Conservation (phyloP, 2,113 vertebrate genomes). For the Thalassoma bifasciatum region DNA sequence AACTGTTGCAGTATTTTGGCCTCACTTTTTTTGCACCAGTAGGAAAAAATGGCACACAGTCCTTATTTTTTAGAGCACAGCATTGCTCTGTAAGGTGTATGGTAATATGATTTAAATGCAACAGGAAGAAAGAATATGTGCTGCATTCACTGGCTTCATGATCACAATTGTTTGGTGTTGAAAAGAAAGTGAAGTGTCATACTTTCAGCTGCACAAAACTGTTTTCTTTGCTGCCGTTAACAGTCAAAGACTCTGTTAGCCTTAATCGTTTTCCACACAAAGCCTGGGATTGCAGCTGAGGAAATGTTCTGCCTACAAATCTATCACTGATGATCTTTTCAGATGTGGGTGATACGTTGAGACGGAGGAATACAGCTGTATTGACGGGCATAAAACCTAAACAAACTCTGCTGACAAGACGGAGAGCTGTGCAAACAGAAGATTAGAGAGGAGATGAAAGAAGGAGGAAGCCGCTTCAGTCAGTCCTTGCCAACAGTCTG, state of each 20-base stretch:
- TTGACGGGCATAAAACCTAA: slow-evolving; percentile 78
- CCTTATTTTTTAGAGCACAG: background rate
- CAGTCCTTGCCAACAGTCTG: slow-evolving; percentile 57
- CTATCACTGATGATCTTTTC: slow-evolving; percentile 74
- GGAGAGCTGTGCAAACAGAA: slow-evolving; percentile 83
- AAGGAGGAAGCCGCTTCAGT: slow-evolving; percentile 66
- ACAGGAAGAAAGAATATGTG: rapidly evolving
- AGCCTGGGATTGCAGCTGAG: slow-evolving; percentile 56
- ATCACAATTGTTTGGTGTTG: slow-evolving; percentile 22
- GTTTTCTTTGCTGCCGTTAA: slow-evolving; percentile 52
- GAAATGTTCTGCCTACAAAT: slow-evolving; percentile 69
- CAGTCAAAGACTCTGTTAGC: slow-evolving; percentile 34
- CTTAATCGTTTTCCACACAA: slow-evolving; percentile 77
- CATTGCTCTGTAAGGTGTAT: background rate
- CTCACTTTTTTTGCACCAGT: background rate
- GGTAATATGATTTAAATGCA: background rate
- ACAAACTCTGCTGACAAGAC: slow-evolving; percentile 82
- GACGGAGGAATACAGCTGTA: slow-evolving; percentile 57
- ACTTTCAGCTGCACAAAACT: slow-evolving; percentile 23
- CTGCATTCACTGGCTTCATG: background rate
- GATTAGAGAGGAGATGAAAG: slow-evolving; percentile 83
- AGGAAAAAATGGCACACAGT: too few species aligned
- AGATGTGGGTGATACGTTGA: slow-evolving; percentile 63
- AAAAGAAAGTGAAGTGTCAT: slow-evolving; percentile 45
- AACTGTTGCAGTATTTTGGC: too few species aligned